These are phyloP conservation scores for Drosophila lutescens DNA, from an alignment of 2,888 invertebrate species.

Conservation along the genomic window DNA sequence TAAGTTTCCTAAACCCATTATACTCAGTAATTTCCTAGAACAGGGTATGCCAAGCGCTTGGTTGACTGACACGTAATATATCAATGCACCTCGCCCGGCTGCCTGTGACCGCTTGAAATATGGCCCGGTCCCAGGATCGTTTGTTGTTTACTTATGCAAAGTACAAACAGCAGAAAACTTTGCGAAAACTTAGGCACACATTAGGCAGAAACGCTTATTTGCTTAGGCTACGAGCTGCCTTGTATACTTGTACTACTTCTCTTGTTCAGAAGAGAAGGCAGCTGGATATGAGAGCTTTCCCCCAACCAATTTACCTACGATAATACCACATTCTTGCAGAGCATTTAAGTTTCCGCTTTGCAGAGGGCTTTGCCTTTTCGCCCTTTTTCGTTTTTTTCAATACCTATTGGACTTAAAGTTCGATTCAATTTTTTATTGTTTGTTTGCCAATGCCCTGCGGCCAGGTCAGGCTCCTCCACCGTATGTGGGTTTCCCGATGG, in stretches of 20 bases:
- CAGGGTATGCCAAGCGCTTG: conserved; percentile 45
- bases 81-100: conserved; percentile 61
- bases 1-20: neutral
- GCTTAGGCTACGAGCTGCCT: conserved; percentile 50
- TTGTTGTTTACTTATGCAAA: conserved; percentile 65
- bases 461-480: conserved; percentile 50
- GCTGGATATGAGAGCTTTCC: conserved; percentile 19
- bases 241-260: conserved; percentile 2
- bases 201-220: conserved; percentile 68
- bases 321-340: neutral
- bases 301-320: neutral
- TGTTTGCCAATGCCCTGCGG: conserved; percentile 61
- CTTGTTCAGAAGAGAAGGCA: too few relatives aligned
- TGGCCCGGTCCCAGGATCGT: conserved; percentile 42
- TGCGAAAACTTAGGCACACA: conserved; percentile 48
- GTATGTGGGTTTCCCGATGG: conserved; percentile 49
- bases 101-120: conserved; percentile 55
- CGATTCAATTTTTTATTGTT: conserved; percentile 68
- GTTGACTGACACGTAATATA: conserved; percentile 73
- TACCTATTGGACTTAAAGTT: conserved; percentile 54
- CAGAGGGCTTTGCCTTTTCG: neutral
- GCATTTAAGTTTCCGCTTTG: conserved; percentile 16
- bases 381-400: conserved; percentile 22
- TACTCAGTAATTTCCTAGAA: neutral
- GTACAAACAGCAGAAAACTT: conserved; percentile 41